Base-by-base conservation (phyloP, 2,888 invertebrate species). In the Pogonocherus hispidulus region DNA sequence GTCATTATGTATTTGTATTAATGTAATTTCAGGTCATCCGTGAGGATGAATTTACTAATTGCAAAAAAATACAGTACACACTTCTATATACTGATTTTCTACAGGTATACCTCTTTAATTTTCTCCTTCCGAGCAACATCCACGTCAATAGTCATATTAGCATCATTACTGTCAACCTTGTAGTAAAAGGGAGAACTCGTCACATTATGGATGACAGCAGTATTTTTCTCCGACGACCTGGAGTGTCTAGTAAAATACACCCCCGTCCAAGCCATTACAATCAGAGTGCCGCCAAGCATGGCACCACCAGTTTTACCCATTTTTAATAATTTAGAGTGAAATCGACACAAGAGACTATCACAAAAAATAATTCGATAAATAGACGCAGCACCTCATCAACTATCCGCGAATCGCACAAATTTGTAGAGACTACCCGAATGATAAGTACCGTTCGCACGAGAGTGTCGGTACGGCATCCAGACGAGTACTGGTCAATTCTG, bases 251-350 rank as follows among this genome's bases (percentile, higher is more conserved):
- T 85, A 37, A 88, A 79, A 35, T 88, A 88, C 51, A 88, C 86
- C 73, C 88, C 88, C 66, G 87, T 87, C 77, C 87, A 86, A 59
- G 87, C 87, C 82, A 88, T 86, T 70, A 88, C 85, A 14, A 88
- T 83, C 57, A 88, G 85, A 63, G 87, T 75, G 35, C 77, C 67
- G n/a, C 72, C 77, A 11, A 78, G 56, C 23, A 76, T 71, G 23
- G 73, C 72, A 18, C 67, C 77, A 22, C 55, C 65, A 2, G 52
- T 52, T 44, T 57, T 22, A 60, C 14, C 47, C 65, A 73, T 67
- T 16, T n/a, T n/a, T n/a, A n/a, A n/a, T n/a, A n/a, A n/a, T n/a
- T n/a, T n/a, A n/a, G n/a, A n/a, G n/a, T n/a, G n/a, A n/a, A n/a
- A n/a, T n/a, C n/a, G n/a, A n/a, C 37, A 35, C 23, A 20, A 44